phyloP scores from a whole-genome alignment of 2,113 vertebrate genomes.

The Osmerus eperlanus region DNA sequence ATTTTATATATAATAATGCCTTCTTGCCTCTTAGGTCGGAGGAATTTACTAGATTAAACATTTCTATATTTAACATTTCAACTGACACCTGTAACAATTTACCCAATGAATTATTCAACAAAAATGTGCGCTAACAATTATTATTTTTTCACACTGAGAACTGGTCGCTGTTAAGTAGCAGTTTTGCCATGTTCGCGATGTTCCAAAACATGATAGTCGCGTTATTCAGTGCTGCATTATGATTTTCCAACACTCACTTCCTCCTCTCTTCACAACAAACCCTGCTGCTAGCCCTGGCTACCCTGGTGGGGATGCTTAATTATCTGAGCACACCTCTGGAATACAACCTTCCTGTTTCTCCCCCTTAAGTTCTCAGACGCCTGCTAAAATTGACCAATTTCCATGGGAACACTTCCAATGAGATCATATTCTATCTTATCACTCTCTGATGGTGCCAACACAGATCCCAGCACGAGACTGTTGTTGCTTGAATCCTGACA shows the following conservation, averaged over 20 bases:
- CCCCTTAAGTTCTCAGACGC: slow-evolving; percentile 74
- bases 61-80: background rate
- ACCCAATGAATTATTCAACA: background rate
- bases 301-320: slow-evolving; percentile 75
- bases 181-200: slow-evolving; percentile 35
- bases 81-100: too few relatives aligned
- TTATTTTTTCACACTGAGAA: slow-evolving; percentile 30
- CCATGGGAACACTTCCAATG: slow-evolving; percentile 81
- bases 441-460: slow-evolving; percentile 89
- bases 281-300: slow-evolving; percentile 75
- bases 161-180: slow-evolving; percentile 20
- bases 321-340: slow-evolving; percentile 74
- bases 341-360: slow-evolving; percentile 57
- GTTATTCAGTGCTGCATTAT: slow-evolving; percentile 51
- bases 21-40: background rate
- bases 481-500: slow-evolving; percentile 77
- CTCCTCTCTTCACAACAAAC: slow-evolving; percentile 72
- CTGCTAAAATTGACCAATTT: slow-evolving; percentile 79
- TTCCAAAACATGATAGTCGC: slow-evolving; percentile 48
- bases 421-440: slow-evolving; percentile 84
- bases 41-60: background rate
- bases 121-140: slow-evolving; percentile 13
- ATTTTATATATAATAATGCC: background rate
- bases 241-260: slow-evolving; percentile 70
- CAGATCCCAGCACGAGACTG: slow-evolving; percentile 82